Percentiles rank a stretch among this genome's conserved stretches.
phyloP scores from a whole-genome alignment of 2,113 vertebrate species.

The Saguinus midas region DNA sequence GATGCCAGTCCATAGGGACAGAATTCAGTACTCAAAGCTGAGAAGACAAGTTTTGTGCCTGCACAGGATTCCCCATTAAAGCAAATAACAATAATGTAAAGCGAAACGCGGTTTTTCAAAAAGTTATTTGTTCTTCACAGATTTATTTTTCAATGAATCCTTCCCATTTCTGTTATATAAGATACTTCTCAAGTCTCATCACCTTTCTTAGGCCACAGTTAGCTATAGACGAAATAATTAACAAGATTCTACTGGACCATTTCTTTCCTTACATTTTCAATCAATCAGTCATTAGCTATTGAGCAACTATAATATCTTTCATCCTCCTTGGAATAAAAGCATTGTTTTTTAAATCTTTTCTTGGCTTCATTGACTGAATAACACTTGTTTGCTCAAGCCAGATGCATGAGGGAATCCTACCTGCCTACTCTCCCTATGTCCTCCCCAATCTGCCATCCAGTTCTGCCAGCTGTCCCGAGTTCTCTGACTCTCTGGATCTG shows the following conservation, averaged over 20 bases:
- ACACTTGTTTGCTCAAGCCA: not conserved
- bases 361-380: not conserved
- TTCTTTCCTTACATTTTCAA: not conserved
- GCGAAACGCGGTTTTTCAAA: not conserved
- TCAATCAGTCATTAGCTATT: not conserved
- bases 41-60: not conserved
- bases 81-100: not conserved
- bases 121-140: not conserved
- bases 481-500: not conserved
- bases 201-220: not conserved
- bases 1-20: not conserved
- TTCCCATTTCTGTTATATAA: not conserved
- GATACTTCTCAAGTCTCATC: not conserved
- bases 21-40: not conserved
- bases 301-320: not conserved
- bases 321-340: not conserved
- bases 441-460: too few relatives aligned
- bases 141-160: not conserved
- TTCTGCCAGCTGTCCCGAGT: not conserved
- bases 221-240: not conserved
- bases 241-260: not conserved
- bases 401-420: not conserved
- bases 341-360: not conserved
- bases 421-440: not conserved
- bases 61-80: not conserved